These are phyloP conservation scores for Apis cerana DNA, from an alignment of 1,140 invertebrate genomes.

Conservation along the genomic window DNA sequence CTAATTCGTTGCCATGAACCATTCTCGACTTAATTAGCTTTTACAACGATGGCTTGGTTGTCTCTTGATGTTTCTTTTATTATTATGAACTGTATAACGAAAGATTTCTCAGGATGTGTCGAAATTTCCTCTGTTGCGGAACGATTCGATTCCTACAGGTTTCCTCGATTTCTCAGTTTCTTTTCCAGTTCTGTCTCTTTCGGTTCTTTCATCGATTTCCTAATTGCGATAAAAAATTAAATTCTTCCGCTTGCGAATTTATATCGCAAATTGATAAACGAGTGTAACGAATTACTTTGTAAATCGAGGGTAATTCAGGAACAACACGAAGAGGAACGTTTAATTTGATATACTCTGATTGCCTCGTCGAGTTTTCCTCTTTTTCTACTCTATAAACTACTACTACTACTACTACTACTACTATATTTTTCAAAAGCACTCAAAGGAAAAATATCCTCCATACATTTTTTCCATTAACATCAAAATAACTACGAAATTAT, in stretches of 20 bases:
- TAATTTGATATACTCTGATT: slow-evolving; percentile 48
- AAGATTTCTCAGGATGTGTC: background rate
- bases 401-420: background rate
- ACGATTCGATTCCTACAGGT: background rate
- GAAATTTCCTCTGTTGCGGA: slow-evolving; percentile 13
- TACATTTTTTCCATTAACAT: too few relatives aligned
- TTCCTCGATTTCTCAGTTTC: background rate
- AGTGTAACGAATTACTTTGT: background rate
- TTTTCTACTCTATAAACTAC: slow-evolving; percentile 30
- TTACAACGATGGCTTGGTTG: background rate
- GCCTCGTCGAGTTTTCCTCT: background rate
- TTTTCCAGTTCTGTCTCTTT: background rate
- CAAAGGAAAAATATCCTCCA: too few relatives aligned
- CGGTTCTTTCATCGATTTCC: too few relatives aligned
- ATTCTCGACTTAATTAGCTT: slow-evolving; percentile 17
- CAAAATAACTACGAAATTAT: too few relatives aligned
- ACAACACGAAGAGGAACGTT: slow-evolving; percentile 1
- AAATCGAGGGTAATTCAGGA: slow-evolving; percentile 20
- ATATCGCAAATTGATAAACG: background rate
- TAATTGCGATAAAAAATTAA: too few relatives aligned
- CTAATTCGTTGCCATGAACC: background rate
- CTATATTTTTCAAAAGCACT: background rate
- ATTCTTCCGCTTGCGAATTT: too few relatives aligned
- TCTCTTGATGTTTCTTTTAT: background rate
- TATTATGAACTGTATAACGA: too few relatives aligned